Percentiles rank a stretch among this genome's conserved stretches.
Evolutionary conservation across 2,113 vertebrate genomes (phyloP).

Genomic region (Delphinapterus leucas): DNA sequence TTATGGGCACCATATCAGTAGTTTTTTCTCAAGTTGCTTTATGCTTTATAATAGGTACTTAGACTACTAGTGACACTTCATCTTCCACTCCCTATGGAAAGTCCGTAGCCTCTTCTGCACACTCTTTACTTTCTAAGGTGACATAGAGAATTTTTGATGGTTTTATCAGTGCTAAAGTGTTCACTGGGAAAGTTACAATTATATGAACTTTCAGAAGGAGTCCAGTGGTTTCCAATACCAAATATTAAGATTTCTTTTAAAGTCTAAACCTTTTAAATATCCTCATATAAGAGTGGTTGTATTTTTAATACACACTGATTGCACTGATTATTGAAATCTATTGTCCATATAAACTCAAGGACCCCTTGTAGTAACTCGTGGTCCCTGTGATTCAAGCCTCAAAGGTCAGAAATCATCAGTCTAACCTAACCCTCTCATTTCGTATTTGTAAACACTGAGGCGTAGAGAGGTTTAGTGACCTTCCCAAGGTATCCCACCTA

Average conservation of each 20-base stretch:
- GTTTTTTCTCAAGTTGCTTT: background rate
- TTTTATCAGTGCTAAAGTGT: background rate
- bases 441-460: background rate
- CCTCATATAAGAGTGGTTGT: background rate
- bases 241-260: background rate
- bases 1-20: background rate
- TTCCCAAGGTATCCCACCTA: background rate
- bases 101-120: background rate
- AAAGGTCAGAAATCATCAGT: background rate
- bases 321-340: background rate
- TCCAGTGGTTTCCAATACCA: background rate
- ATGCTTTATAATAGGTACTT: background rate
- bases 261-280: background rate
- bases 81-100: background rate
- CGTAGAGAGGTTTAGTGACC: background rate
- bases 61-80: background rate
- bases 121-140: background rate
- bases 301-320: background rate
- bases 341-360: background rate
- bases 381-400: background rate
- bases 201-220: background rate
- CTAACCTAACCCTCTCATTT: background rate
- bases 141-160: background rate
- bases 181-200: background rate
- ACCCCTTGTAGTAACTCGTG: background rate